Conservation (phyloP, 1,140 invertebrate species). For the Gryon sp. region DNA sequence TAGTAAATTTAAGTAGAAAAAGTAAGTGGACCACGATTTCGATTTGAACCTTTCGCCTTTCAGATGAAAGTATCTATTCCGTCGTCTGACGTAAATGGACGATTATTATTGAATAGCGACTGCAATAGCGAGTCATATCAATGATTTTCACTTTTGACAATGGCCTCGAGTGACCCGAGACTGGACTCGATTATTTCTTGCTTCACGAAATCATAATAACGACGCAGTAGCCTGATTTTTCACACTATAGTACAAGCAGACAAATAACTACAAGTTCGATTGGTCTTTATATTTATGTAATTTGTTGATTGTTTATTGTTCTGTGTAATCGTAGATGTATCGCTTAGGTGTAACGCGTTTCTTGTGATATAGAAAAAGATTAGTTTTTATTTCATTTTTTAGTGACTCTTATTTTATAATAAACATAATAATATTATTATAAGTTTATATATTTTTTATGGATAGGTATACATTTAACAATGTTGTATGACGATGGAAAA, state of each 20-base stretch:
- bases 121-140: conserved; percentile 27
- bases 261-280: conserved; percentile 2
- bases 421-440: no score
- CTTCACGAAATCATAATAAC: conserved; percentile 35
- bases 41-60: conserved; percentile 47
- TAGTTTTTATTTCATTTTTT: no score
- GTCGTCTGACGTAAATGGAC: conserved; percentile 19
- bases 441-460: no score
- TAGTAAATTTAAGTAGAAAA: conserved; percentile 43
- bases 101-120: conserved; percentile 38
- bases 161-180: conserved; percentile 73
- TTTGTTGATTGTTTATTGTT: no score
- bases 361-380: no score
- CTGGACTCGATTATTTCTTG: conserved; percentile 56
- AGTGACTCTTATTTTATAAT: no score
- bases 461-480: no score
- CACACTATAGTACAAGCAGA: conserved; percentile 3
- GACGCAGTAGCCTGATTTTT: conserved; percentile 21
- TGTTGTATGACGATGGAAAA: no score
- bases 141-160: conserved; percentile 80
- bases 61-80: conserved; percentile 48
- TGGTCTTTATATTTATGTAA: no score
- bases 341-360: no score
- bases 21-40: conserved; percentile 31
- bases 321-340: no score